Base-by-base conservation (phyloP, 2,113 vertebrate genomes). In the Phalacrocorax brasilianus region DNA sequence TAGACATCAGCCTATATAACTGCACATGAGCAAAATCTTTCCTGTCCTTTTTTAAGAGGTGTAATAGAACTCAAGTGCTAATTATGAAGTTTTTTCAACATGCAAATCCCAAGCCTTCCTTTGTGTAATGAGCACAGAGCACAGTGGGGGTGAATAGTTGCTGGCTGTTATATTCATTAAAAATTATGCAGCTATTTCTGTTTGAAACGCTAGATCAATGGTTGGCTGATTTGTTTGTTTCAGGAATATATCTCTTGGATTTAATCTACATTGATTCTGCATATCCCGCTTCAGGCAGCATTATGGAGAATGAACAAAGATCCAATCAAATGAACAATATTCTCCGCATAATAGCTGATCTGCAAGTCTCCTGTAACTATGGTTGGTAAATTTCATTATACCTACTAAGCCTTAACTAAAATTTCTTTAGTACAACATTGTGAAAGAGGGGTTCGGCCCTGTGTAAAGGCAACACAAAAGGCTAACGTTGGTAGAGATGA, bases 281-380 rank as follows among this genome's bases (percentile, higher is more conserved):
- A 32, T 99, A 99, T 95, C 99, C 99, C 2, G 99, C 99, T 30
- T 99, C 99, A 38, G 99, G 99, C 97, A 99, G 99, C 96, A 99
- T 99, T 97, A 99, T 99, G 93, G 99, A 99, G 97, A 99, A 99
- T 1, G 98, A 99, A 96, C 99, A 99, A 95, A 97, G 99, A 96
- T 99, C 99, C 95, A 99, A 99, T 97, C 99, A 99, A 96, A 99
- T 99, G 99, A 99, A 99, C 98, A 99, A 99, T 95, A 99, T 99
- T 80, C 98, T 99, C 61, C 98, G 99, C 95, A 98, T 99, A 95
- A 99, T 99, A 92, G 99, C 99, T 6, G 99, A 99, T 96, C 98
- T 99, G 80, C 99, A 99, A 98, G 98, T 99, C 97, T 99, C 99
- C 92, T 99, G 99, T 96, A 99, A 98, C 96, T 99, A 99, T 20